These are phyloP conservation scores for Mycalesis mineus DNA, from an alignment of 2,888 invertebrate species.

Conservation along the genomic window DNA sequence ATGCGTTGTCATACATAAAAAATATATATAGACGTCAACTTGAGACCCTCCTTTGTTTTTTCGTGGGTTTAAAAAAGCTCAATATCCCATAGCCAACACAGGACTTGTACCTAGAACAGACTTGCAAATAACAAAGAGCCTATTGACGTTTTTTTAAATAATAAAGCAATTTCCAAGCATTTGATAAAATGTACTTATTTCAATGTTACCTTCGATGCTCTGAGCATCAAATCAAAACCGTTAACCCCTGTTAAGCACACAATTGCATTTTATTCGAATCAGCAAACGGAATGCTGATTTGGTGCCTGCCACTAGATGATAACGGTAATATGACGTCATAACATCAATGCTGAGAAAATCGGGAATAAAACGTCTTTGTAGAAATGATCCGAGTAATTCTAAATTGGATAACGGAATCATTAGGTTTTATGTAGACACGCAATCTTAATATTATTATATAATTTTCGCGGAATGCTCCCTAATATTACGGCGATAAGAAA, in stretches of 20 bases:
- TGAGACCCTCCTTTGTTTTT: too few species aligned
- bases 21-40: too few species aligned
- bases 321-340: slow-evolving; percentile 6
- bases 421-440: slow-evolving; percentile 6
- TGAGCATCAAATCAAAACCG: background rate
- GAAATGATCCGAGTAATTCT: slow-evolving; percentile 3
- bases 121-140: too few species aligned
- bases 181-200: background rate
- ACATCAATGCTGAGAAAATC: slow-evolving; percentile 1
- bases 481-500: background rate
- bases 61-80: too few species aligned
- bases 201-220: background rate
- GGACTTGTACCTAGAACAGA: too few species aligned
- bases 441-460: slow-evolving; percentile 10
- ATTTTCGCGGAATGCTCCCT: background rate
- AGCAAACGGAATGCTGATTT: slow-evolving; percentile 2
- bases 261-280: slow-evolving; percentile 7
- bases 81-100: too few species aligned
- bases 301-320: slow-evolving; percentile 7
- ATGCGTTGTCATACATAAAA: too few species aligned
- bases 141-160: too few species aligned
- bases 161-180: too few species aligned
- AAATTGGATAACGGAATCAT: slow-evolving; percentile 8
- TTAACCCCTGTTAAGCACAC: background rate
- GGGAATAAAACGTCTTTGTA: background rate